Evolutionary conservation across 2,113 vertebrate genomes (phyloP).

Genomic region (Salminus brasiliensis): DNA sequence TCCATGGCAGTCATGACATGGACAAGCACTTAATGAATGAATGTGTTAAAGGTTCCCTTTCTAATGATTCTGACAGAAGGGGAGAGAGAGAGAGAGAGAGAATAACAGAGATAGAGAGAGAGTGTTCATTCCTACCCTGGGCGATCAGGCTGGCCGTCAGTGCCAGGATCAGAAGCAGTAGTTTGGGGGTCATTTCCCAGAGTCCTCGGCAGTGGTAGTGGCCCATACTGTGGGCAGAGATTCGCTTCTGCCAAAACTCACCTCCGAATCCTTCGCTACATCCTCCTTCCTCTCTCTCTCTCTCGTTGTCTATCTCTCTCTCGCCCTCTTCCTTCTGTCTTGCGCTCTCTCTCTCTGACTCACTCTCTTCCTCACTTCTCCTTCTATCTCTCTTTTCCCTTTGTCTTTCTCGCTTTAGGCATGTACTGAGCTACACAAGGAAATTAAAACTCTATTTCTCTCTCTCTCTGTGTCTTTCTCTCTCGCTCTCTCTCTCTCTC

Average conservation of each 20-base stretch:
- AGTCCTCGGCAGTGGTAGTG: conserved; percentile 22
- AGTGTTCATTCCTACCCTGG: conserved; percentile 41
- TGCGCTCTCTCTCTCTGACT: conserved; percentile 31
- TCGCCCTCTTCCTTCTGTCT: conserved; percentile 27
- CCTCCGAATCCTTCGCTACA: conserved; percentile 38
- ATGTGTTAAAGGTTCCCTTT: too few relatives aligned
- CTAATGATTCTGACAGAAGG: not conserved
- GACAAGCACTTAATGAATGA: too few relatives aligned
- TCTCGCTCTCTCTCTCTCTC: conserved; percentile 27
- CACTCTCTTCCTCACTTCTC: not conserved
- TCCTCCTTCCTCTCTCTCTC: conserved; percentile 41
- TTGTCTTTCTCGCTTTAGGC: conserved; percentile 10
- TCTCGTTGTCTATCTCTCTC: not conserved
- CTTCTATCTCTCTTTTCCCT: conserved; percentile 9
- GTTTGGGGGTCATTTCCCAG: conserved; percentile 43
- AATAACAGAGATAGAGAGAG: not conserved
- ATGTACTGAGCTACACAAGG: conserved; percentile 45
- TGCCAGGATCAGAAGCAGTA: conserved; percentile 40
- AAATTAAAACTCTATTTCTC: conserved; percentile 16
- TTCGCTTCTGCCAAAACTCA: not conserved
- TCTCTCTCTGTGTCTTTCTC: conserved; percentile 30
- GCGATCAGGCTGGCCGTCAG: conserved; percentile 37
- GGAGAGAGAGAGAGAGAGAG: not conserved
- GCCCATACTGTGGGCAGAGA: conserved; percentile 24
- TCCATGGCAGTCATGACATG: too few relatives aligned